Conservation (phyloP, 2,888 invertebrate genomes). For the Plebejus argus region DNA sequence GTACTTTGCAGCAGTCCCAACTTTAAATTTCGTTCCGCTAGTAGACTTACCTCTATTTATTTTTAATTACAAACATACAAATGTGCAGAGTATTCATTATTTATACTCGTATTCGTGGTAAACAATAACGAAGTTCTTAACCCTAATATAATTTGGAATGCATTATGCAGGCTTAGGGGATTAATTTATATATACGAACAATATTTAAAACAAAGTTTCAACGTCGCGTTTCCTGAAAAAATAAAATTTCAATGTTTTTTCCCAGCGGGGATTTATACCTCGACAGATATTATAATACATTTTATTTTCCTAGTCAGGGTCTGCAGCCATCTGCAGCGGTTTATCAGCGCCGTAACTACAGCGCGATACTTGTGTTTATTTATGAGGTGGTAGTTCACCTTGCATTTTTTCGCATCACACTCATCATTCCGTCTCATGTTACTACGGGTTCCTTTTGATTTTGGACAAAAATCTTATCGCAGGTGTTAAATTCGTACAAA, state of each 20-base stretch:
- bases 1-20: no score
- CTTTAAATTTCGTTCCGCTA: no score
- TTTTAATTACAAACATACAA: no score
- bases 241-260: not conserved
- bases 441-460: not conserved
- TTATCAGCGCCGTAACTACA: not conserved
- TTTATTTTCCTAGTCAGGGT: no score
- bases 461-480: not conserved
- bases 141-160: no score
- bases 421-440: constrained; percentile 1
- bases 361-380: not conserved
- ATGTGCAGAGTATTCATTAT: no score
- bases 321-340: no score
- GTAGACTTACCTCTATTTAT: no score
- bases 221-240: not conserved
- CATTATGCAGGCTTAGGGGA: no score
- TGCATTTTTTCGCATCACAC: constrained; percentile 19
- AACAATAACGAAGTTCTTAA: no score
- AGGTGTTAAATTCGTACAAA: not conserved
- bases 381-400: not conserved
- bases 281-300: not conserved
- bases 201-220: not conserved
- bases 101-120: no score
- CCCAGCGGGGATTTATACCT: constrained; percentile 10
- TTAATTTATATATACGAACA: not conserved